These are phyloP conservation scores for Diabrotica virgifera DNA, from an alignment of 1,140 invertebrate species.

Conservation along the genomic window DNA sequence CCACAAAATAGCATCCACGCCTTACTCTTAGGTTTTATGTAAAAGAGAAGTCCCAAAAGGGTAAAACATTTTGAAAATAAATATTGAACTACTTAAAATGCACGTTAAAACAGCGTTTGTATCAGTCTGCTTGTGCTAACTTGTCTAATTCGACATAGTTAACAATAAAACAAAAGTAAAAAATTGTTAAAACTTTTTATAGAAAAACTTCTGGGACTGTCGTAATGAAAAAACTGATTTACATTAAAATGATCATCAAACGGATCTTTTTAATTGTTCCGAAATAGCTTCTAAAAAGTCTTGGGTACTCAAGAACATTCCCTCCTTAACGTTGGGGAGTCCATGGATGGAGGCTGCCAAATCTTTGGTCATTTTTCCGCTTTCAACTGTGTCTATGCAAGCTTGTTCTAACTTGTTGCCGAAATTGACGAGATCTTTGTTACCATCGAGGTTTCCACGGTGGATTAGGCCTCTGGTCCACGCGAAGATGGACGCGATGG, in stretches of 20 bases:
- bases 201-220: too few relatives aligned
- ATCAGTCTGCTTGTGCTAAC: too few relatives aligned
- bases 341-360: conserved; percentile 86
- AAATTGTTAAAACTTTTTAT: too few relatives aligned
- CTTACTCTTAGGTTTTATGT: too few relatives aligned
- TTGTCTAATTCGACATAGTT: too few relatives aligned
- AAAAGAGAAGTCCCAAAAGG: too few relatives aligned
- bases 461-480: conserved; percentile 85
- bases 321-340: conserved; percentile 67
- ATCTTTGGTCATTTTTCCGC: conserved; percentile 90
- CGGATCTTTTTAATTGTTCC: conserved; percentile 63
- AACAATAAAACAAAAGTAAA: too few relatives aligned
- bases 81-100: too few relatives aligned
- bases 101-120: too few relatives aligned
- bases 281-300: conserved; percentile 82
- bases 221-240: neutral
- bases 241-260: conserved; percentile 12
- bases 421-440: conserved; percentile 64
- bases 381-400: conserved; percentile 83
- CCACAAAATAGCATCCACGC: too few relatives aligned
- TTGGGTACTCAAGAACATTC: conserved; percentile 81
- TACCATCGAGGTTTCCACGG: conserved; percentile 78
- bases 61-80: too few relatives aligned
- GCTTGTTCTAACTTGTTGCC: conserved; percentile 58
- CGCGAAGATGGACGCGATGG: conserved; percentile 89